A percentile compares a stretch with the other conserved stretches of the same genome.
Evolutionary conservation across 2,113 vertebrate species (phyloP).

Genomic region (Ptilonorhynchus violaceus): DNA sequence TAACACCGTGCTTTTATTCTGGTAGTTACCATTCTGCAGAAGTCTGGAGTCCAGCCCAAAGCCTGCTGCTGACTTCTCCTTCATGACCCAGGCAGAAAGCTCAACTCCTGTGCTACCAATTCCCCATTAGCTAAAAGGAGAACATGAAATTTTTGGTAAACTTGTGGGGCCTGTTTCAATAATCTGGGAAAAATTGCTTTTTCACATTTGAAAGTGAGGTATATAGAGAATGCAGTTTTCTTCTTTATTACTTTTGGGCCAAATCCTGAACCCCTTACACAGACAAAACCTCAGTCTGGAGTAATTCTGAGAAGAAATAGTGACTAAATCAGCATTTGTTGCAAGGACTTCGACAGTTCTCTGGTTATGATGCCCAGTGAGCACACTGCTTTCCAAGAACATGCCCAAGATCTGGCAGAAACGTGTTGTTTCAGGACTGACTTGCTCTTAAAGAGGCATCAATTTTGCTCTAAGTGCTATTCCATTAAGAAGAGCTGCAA

Average conservation of each 20-base stretch:
- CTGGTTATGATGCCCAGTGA: neutral
- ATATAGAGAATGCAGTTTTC: neutral
- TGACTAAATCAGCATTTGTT: neutral
- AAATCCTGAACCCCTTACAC: neutral
- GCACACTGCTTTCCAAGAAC: neutral
- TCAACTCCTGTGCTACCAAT: neutral
- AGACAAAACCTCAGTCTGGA: accelerated
- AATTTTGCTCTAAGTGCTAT: constrained; percentile 46
- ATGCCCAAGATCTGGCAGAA: neutral
- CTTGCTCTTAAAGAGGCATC: constrained; percentile 13
- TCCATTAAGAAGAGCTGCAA: constrained; percentile 49
- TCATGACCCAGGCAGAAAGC: neutral
- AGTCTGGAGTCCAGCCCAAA: neutral
- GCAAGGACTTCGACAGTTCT: neutral
- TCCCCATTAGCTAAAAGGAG: neutral
- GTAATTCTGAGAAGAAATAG: neutral
- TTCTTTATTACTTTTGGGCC: neutral
- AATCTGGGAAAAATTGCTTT: neutral
- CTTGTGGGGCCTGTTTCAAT: neutral
- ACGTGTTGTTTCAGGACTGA: neutral
- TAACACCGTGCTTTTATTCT: neutral
- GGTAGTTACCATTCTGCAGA: neutral
- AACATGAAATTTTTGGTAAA: neutral
- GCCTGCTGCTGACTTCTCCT: neutral
- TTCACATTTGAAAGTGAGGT: neutral